These are phyloP conservation scores for Heteronetta atricapilla DNA, from an alignment of 2,113 vertebrate species.

Conservation along the genomic window DNA sequence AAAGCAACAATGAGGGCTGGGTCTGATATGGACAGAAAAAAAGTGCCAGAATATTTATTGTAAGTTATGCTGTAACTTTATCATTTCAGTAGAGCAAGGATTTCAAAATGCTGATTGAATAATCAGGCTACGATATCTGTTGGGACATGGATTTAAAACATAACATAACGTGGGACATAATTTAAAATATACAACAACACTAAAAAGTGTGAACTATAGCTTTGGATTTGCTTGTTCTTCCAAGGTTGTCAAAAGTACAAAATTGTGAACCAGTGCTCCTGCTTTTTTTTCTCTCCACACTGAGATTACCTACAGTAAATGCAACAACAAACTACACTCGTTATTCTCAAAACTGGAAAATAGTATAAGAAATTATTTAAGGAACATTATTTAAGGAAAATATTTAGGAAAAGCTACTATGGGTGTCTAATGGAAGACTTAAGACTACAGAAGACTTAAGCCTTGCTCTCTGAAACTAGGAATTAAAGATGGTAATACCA, in stretches of 20 bases:
- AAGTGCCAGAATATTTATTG: neutral
- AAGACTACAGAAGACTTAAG: neutral
- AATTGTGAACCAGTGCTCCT: neutral
- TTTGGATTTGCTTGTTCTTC: neutral
- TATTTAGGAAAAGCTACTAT: neutral
- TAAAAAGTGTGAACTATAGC: neutral
- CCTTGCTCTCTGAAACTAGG: neutral
- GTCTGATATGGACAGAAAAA: neutral
- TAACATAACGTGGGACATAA: too few species aligned
- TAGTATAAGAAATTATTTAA: neutral
- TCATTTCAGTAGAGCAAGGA: neutral
- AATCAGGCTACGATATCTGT: neutral
- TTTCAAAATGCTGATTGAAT: neutral
- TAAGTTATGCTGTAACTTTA: neutral
- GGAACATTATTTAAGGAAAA: neutral
- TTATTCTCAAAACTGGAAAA: neutral
- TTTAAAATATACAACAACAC: neutral
- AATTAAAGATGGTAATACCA: neutral
- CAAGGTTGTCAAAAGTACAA: neutral
- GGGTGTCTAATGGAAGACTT: neutral
- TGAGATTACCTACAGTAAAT: neutral
- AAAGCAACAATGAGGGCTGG: neutral
- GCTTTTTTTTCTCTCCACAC: neutral
- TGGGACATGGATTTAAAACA: neutral
- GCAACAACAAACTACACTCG: neutral